A percentile compares a stretch with the other conserved stretches of the same genome.
These are phyloP conservation scores for Littorina saxatilis DNA, from an alignment of 1,140 invertebrate species.

Conservation along the genomic window DNA sequence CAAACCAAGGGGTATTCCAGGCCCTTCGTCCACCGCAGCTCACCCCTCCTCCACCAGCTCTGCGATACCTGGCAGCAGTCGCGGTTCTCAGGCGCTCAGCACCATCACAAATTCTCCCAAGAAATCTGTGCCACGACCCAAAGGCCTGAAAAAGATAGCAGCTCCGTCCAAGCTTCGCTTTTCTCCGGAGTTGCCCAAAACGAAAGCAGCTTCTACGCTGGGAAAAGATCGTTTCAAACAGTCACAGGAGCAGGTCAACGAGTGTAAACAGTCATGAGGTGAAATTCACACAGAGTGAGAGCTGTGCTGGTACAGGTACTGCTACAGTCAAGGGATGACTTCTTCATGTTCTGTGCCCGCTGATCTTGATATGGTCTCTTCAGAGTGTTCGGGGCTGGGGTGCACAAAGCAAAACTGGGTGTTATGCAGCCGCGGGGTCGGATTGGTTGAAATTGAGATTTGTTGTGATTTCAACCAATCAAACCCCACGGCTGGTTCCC, in stretches of 20 bases:
- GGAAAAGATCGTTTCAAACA: neutral
- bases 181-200: slow-evolving; percentile 28
- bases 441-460: too few species aligned
- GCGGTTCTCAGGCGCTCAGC: neutral
- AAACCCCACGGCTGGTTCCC: too few species aligned
- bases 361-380: too few species aligned
- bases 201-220: neutral
- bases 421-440: too few species aligned
- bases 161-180: slow-evolving; percentile 32
- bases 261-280: slow-evolving; percentile 21
- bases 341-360: too few species aligned
- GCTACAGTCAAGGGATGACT: too few species aligned
- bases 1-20: too few species aligned
- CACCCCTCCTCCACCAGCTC: neutral
- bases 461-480: too few species aligned
- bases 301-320: neutral
- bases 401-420: too few species aligned
- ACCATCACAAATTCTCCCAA: slow-evolving; percentile 36
- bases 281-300: neutral
- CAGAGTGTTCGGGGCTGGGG: too few species aligned
- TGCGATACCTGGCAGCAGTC: neutral
- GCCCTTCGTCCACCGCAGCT: neutral
- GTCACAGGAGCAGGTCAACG: neutral
- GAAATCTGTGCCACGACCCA: neutral
- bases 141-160: slow-evolving; percentile 27